Evolutionary conservation across 2,113 vertebrate species (phyloP).

Genomic region (Piliocolobus tephrosceles): DNA sequence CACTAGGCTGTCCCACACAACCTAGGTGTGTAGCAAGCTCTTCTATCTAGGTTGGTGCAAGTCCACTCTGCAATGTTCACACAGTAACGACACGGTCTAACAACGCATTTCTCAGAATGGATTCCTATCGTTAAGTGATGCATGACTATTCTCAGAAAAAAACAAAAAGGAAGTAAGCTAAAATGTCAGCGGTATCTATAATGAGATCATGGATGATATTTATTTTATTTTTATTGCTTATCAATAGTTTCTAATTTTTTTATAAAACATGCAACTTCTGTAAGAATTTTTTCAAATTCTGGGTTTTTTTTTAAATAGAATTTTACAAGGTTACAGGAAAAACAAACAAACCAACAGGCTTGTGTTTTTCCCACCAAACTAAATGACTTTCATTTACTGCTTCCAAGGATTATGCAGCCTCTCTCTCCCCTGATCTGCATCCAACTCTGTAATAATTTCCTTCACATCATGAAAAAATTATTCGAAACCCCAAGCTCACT

Average conservation of each 20-base stretch:
- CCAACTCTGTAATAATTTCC: conserved; percentile 51
- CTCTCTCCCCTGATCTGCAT: neutral
- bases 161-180: neutral
- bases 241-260: neutral
- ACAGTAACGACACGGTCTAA: neutral
- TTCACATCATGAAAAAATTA: conserved; percentile 63
- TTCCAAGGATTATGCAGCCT: neutral
- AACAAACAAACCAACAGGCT: neutral
- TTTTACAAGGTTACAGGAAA: conserved; percentile 26
- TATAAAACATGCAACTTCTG: conserved; percentile 17
- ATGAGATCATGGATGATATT: neutral
- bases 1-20: neutral
- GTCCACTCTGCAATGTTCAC: neutral
- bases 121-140: neutral
- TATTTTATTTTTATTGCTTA: conserved; percentile 16
- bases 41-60: neutral
- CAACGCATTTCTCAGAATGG: neutral
- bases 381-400: conserved; percentile 12
- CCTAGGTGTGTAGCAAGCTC: neutral
- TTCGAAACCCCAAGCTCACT: conserved; percentile 2
- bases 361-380: neutral
- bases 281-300: neutral
- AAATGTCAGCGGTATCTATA: neutral
- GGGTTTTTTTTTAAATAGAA: neutral
- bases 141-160: neutral